A percentile compares a stretch with the other conserved stretches of the same genome.
phyloP scores from a whole-genome alignment of 2,888 invertebrate species.

The Alviniconcha strummeri region DNA sequence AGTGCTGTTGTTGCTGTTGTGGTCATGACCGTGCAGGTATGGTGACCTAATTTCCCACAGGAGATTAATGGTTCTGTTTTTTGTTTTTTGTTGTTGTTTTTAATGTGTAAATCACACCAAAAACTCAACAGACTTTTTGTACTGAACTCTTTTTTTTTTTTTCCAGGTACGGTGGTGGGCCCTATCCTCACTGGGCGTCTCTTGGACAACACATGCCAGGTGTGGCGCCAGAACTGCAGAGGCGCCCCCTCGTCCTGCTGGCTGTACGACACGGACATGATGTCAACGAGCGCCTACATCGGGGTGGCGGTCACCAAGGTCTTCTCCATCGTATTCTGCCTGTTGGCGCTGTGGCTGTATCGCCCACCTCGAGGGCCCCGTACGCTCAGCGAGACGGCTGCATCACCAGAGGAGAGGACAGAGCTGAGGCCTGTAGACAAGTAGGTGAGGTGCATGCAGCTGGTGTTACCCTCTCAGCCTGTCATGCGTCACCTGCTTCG shows the following conservation, averaged over 20 bases:
- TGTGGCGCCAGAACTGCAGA: conserved; percentile 80
- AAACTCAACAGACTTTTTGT: too few relatives aligned
- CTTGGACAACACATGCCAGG: conserved; percentile 81
- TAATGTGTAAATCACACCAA: too few relatives aligned
- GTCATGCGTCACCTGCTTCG: too few relatives aligned
- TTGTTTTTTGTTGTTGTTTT: too few relatives aligned
- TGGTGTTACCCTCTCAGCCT: too few relatives aligned
- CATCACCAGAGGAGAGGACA: conserved; percentile 4
- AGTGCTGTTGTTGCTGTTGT: too few relatives aligned
- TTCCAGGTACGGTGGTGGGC: conserved; percentile 76
- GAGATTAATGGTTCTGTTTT: too few relatives aligned
- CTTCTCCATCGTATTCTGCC: conserved; percentile 72
- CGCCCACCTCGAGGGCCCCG: conserved; percentile 38
- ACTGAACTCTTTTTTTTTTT: too few relatives aligned
- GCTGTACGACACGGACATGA: conserved; percentile 79
- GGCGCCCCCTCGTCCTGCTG: conserved; percentile 81
- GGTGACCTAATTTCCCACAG: too few relatives aligned
- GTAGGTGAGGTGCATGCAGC: too few relatives aligned
- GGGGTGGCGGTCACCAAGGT: conserved; percentile 39
- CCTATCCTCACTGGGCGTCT: conserved; percentile 84
- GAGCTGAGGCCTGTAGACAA: neutral
- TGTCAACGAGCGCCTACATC: conserved; percentile 71
- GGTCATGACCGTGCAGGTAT: too few relatives aligned
- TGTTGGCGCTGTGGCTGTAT: conserved; percentile 81
- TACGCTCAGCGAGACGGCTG: neutral